Conservation (phyloP, 1,140 invertebrate genomes). For the Theocolax elegans region DNA sequence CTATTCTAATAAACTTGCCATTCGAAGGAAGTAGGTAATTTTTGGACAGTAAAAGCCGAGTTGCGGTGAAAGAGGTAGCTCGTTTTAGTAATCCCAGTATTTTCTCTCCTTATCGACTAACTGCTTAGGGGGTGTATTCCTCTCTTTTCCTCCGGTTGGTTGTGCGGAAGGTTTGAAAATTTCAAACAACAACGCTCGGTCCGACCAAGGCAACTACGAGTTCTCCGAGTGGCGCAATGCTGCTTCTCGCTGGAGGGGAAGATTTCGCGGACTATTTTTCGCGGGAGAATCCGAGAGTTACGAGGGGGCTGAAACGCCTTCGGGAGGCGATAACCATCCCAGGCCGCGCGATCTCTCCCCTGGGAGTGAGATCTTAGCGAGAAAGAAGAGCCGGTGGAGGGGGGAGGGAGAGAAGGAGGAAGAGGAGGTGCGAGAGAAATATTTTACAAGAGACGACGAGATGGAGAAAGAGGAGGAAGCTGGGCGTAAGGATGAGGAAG, state of each 20-base stretch:
- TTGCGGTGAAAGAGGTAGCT: neutral
- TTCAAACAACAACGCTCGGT: slow-evolving; percentile 19
- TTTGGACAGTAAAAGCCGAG: neutral
- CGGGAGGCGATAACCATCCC: slow-evolving; percentile 39
- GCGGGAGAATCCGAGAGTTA: slow-evolving; percentile 43
- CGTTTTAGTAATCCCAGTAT: too few relatives aligned
- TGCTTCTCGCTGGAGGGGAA: neutral
- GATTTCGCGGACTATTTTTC: slow-evolving; percentile 39
- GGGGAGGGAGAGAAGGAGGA: slow-evolving; percentile 6
- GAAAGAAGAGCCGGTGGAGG: slow-evolving; percentile 13
- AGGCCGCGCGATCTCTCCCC: slow-evolving; percentile 20
- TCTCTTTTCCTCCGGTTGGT: neutral
- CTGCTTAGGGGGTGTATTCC: too few relatives aligned
- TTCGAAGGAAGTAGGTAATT: neutral
- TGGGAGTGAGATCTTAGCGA: slow-evolving; percentile 20
- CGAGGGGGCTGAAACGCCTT: slow-evolving; percentile 36
- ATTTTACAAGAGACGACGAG: slow-evolving; percentile 23
- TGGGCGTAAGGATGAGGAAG: neutral
- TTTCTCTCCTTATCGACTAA: neutral
- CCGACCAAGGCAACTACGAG: too few relatives aligned
- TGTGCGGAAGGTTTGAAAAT: neutral
- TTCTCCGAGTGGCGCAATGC: too few relatives aligned
- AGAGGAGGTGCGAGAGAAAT: slow-evolving; percentile 18
- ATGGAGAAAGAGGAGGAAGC: neutral
- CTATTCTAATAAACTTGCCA: too few relatives aligned